These are phyloP conservation scores for Phalacrocorax aristotelis DNA, from an alignment of 2,113 vertebrate genomes.

Conservation along the genomic window DNA sequence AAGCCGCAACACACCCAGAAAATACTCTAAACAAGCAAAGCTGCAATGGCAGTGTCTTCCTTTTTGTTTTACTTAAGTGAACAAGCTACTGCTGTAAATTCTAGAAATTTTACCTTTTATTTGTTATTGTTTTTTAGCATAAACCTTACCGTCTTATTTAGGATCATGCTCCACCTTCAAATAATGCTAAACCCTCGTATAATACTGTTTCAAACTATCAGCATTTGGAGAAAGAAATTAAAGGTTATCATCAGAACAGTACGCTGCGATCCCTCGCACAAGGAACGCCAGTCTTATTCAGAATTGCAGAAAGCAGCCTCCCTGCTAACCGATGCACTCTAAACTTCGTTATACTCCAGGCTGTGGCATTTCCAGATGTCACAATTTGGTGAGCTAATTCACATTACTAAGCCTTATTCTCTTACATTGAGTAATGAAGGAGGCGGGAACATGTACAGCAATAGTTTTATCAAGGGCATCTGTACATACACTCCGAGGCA, in stretches of 20 bases:
- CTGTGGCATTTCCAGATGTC: not conserved
- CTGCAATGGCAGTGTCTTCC: not conserved
- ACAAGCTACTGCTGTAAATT: not conserved
- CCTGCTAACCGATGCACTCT: not conserved
- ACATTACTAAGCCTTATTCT: not conserved
- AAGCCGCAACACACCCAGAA: not conserved
- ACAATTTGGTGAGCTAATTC: not conserved
- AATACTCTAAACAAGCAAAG: not conserved
- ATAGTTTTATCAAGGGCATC: not conserved
- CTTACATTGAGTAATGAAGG: not conserved
- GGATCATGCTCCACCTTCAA: not conserved
- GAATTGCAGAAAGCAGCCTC: not conserved
- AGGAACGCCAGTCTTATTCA: not conserved
- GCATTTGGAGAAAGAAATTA: not conserved
- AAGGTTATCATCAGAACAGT: not conserved
- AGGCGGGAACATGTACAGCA: accelerated
- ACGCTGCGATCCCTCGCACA: accelerated
- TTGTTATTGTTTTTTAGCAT: not conserved
- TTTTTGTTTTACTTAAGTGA: not conserved
- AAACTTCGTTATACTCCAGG: not conserved
- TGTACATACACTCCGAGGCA: accelerated
- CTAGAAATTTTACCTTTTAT: not conserved
- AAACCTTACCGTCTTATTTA: not conserved
- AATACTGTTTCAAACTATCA: not conserved
- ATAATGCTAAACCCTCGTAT: not conserved